Conservation (phyloP, 1,140 invertebrate genomes). For the Drosophila prosaltans region DNA sequence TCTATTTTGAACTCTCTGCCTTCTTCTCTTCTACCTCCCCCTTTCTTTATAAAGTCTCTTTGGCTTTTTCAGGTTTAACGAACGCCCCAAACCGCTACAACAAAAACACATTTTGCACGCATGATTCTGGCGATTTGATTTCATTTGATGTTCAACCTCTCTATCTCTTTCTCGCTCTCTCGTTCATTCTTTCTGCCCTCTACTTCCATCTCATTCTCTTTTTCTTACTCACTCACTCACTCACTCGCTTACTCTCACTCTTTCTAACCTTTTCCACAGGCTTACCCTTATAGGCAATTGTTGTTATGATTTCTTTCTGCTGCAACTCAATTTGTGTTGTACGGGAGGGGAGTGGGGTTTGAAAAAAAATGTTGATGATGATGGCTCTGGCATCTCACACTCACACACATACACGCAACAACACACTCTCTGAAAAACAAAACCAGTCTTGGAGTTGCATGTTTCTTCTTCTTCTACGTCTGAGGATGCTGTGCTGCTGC, state of each 20-base stretch:
- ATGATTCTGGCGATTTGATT: slow-evolving; percentile 51
- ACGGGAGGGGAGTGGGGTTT: not conserved
- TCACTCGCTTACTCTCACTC: not conserved
- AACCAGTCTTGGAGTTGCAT: slow-evolving; percentile 53
- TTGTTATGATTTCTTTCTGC: slow-evolving; percentile 5
- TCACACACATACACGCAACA: slow-evolving; percentile 11
- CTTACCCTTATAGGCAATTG: not conserved
- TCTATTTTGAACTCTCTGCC: slow-evolving; percentile 49
- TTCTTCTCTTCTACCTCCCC: not conserved
- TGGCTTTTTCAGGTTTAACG: slow-evolving; percentile 41
- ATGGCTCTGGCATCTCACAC: slow-evolving; percentile 4
- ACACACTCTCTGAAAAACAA: slow-evolving; percentile 4
- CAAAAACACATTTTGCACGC: slow-evolving; percentile 53
- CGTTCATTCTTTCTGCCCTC: slow-evolving; percentile 21
- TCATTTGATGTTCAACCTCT: slow-evolving; percentile 32
- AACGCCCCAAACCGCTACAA: slow-evolving; percentile 18
- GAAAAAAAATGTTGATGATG: not conserved
- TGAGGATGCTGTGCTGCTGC: slow-evolving; percentile 23
- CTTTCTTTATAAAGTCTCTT: not conserved
- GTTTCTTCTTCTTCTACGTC: slow-evolving; percentile 34
- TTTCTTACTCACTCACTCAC: slow-evolving; percentile 11
- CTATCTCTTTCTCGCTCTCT: slow-evolving; percentile 15
- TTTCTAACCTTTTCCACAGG: too few relatives aligned
- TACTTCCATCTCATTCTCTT: slow-evolving; percentile 11
- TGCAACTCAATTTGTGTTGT: not conserved